phyloP scores from a whole-genome alignment of 2,888 invertebrate genomes.

The Cephus pygmeus region DNA sequence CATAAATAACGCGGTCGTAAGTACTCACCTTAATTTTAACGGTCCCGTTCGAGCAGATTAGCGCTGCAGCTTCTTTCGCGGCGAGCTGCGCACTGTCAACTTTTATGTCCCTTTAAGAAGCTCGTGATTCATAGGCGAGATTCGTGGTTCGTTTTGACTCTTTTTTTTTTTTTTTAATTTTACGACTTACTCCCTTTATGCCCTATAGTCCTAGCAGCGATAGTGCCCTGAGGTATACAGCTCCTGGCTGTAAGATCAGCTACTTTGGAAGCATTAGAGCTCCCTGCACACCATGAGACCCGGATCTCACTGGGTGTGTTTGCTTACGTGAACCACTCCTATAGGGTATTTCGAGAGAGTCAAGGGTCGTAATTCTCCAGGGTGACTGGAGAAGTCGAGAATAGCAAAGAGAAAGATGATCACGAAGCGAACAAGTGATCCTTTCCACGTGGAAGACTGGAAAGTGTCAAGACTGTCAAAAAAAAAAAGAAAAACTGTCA shows the following conservation, averaged over 20 bases:
- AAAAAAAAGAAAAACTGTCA: not conserved
- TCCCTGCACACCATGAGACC: not conserved
- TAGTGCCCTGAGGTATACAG: not conserved
- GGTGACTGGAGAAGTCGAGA: not conserved
- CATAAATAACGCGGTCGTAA: not conserved
- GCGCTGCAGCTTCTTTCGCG: not conserved
- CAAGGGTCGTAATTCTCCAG: not conserved
- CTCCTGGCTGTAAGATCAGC: not conserved
- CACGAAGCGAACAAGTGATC: not conserved
- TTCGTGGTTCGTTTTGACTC: not conserved
- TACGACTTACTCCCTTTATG: not conserved
- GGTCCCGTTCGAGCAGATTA: not conserved
- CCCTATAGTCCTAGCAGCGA: too few species aligned
- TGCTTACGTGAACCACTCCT: not conserved
- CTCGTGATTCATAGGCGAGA: not conserved
- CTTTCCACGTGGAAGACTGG: not conserved
- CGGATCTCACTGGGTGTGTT: not conserved
- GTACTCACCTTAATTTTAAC: not conserved
- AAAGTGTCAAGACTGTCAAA: not conserved
- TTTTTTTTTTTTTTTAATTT: not conserved
- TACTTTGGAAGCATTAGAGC: not conserved
- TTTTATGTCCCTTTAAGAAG: not conserved
- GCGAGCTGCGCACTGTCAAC: not conserved
- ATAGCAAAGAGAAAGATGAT: not conserved
- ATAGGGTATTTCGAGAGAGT: not conserved